A percentile compares a stretch with the other conserved stretches of the same genome.
Conservation (phyloP, 1,140 invertebrate genomes). For the Bombus sibiricus region DNA sequence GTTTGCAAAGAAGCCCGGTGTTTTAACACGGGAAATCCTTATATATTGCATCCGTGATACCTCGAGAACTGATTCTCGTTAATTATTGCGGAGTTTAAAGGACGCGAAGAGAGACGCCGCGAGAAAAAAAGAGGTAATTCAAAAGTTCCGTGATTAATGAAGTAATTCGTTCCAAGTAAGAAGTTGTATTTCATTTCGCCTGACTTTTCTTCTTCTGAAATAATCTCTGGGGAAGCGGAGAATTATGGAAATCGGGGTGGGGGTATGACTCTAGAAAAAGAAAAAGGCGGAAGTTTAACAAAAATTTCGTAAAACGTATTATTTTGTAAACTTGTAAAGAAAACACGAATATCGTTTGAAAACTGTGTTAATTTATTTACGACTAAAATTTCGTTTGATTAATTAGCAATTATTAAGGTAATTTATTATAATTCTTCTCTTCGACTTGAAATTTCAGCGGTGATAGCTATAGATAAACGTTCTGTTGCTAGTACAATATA, state of each 20-base stretch:
- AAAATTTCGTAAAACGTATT: not conserved
- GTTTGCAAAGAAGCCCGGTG: not conserved
- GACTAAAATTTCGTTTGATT: not conserved
- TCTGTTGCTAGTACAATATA: not conserved
- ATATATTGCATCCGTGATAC: not conserved
- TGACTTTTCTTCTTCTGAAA: conserved; percentile 20
- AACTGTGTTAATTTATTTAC: not conserved
- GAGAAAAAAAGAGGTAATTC: not conserved
- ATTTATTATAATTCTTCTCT: no score
- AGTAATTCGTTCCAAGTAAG: conserved; percentile 47
- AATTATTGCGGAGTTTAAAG: conserved; percentile 38
- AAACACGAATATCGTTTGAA: not conserved
- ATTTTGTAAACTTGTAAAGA: not conserved
- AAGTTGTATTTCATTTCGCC: conserved; percentile 46
- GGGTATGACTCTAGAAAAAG: not conserved
- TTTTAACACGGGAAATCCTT: not conserved
- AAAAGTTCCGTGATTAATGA: conserved; percentile 47
- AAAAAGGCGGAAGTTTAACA: not conserved
- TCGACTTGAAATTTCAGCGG: not conserved
- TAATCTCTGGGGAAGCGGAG: conserved; percentile 22
- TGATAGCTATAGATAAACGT: not conserved
- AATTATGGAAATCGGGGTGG: conserved; percentile 5
- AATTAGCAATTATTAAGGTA: no score
- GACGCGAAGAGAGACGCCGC: not conserved
- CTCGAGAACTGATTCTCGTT: conserved; percentile 17